phyloP scores from a whole-genome alignment of 2,113 vertebrate species.

The Oriolus oriolus region DNA sequence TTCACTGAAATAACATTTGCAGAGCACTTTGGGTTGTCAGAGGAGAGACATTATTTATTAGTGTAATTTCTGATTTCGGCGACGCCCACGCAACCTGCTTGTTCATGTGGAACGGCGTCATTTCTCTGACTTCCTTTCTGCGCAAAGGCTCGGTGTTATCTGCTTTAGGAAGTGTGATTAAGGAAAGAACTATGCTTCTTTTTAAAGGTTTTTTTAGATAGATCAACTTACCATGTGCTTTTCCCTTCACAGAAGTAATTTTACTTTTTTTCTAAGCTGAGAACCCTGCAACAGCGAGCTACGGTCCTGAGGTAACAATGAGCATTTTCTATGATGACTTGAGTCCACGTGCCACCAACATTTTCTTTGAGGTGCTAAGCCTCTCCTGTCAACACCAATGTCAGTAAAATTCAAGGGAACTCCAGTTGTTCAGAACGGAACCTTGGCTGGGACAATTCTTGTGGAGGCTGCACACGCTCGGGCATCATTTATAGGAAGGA shows the following conservation, averaged over 20 bases:
- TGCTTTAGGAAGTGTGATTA: neutral
- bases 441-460: neutral
- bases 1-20: neutral
- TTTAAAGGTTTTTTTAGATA: neutral
- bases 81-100: constrained; percentile 16
- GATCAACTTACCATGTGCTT: neutral
- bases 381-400: neutral
- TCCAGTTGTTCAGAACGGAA: neutral
- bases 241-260: neutral
- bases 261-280: neutral
- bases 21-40: neutral
- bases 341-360: neutral
- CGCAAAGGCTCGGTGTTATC: constrained; percentile 3
- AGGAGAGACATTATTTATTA: constrained; percentile 19
- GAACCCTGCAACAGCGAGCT: neutral
- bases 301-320: neutral
- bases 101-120: constrained; percentile 14
- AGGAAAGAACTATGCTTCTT: constrained; percentile 4
- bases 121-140: constrained; percentile 48
- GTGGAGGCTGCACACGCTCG: rapidly evolving
- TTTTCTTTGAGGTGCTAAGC: neutral
- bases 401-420: neutral
- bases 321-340: neutral
- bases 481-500: neutral
- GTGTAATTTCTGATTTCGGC: neutral